A percentile compares a stretch with the other conserved stretches of the same genome.
Conservation (phyloP, 2,888 invertebrate species). For the Drosophila macrothrix region DNA sequence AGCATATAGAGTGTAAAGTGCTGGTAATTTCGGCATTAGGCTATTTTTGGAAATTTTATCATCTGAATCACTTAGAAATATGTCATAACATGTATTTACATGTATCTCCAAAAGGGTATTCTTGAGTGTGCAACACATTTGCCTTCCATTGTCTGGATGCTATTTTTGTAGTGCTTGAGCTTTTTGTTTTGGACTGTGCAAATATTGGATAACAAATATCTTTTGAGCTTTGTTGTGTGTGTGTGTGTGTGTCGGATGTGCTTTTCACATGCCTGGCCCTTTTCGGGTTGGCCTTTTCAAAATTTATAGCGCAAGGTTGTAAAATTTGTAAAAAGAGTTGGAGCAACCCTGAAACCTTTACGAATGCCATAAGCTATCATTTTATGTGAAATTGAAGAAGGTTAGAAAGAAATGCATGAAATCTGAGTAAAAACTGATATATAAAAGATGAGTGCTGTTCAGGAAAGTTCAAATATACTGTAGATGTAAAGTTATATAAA, state of each 20-base stretch:
- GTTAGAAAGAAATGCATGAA: neutral
- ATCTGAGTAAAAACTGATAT: neutral
- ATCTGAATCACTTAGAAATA: neutral
- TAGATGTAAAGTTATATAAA: neutral
- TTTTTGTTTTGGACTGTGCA: conserved; percentile 9
- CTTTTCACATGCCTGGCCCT: conserved; percentile 26
- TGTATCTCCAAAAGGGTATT: conserved; percentile 1
- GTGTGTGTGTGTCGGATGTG: conserved; percentile 16
- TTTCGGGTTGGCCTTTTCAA: conserved; percentile 22
- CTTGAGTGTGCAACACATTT: neutral
- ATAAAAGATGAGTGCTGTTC: neutral
- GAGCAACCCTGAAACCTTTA: conserved; percentile 25
- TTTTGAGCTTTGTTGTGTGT: conserved; percentile 8
- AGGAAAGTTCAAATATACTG: neutral
- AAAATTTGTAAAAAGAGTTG: conserved; percentile 18
- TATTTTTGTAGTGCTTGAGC: neutral
- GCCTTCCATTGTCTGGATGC: neutral
- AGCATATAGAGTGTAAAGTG: neutral
- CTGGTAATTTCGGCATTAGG: no score
- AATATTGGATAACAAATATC: conserved; percentile 41
- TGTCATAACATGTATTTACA: neutral
- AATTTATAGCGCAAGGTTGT: conserved; percentile 33
- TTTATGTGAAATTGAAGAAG: conserved; percentile 15
- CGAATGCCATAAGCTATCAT: conserved; percentile 5
- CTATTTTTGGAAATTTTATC: no score